Evolutionary conservation across 2,797 vertebrate species (phyloP).

Genomic region (Oceanodroma leucorhoa): DNA sequence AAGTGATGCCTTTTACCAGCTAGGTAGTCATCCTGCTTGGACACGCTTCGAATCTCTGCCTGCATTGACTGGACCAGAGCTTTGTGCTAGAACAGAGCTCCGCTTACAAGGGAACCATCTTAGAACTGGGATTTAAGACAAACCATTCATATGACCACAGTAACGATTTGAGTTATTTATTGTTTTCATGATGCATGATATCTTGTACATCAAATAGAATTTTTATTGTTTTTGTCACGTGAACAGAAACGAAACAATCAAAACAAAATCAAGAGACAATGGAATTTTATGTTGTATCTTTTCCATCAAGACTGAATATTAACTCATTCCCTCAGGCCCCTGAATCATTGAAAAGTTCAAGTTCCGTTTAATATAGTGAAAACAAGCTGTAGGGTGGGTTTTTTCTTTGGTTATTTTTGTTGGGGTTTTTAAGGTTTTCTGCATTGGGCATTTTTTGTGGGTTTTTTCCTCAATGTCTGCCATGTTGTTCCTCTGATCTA

Average conservation of each 20-base stretch:
- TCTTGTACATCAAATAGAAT: constrained; percentile 6
- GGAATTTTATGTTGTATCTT: background rate
- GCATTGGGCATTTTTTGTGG: background rate
- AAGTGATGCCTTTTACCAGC: background rate
- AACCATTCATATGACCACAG: background rate
- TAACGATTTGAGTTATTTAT: constrained; percentile 8
- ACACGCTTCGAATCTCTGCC: background rate
- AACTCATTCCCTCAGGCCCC: background rate
- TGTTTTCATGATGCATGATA: background rate
- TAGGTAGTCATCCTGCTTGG: background rate
- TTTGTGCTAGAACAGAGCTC: background rate
- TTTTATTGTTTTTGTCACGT: background rate
- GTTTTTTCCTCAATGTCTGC: background rate
- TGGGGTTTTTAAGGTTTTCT: background rate
- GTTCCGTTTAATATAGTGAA: constrained; percentile 5
- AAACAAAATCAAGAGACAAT: constrained; percentile 1
- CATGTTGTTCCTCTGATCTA: background rate
- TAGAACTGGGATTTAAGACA: background rate
- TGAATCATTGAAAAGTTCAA: background rate
- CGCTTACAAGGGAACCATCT: background rate
- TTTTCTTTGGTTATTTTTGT: background rate
- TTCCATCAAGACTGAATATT: background rate
- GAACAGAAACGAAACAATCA: constrained; percentile 12
- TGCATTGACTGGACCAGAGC: background rate
- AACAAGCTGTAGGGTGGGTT: background rate